Percentiles rank a stretch among this genome's conserved stretches.
Conservation (phyloP, 1,140 invertebrate genomes). For the Antheraea pernyi region DNA sequence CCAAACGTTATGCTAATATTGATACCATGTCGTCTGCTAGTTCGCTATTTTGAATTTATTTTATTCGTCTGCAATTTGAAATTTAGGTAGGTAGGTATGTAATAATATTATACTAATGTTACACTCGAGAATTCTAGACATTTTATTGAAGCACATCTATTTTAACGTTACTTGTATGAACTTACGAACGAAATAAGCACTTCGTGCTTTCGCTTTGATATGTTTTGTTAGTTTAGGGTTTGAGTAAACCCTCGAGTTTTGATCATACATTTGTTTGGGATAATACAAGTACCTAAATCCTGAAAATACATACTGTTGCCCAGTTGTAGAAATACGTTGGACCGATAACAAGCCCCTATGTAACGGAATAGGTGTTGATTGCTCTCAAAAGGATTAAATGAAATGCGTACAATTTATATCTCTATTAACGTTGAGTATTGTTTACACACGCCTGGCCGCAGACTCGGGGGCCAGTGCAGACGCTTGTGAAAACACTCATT, state of each 20-base stretch:
- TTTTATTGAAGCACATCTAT: constrained; percentile 38
- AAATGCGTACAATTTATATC: constrained; percentile 72
- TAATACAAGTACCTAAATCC: constrained; percentile 35
- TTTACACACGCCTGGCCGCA: constrained; percentile 62
- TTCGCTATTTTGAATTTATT: constrained; percentile 53
- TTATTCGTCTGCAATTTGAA: constrained; percentile 57
- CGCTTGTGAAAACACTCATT: constrained; percentile 68
- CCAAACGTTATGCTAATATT: constrained; percentile 63
- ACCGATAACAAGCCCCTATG: constrained; percentile 48
- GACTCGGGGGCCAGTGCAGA: constrained; percentile 50
- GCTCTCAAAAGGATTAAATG: constrained; percentile 67
- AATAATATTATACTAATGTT: constrained; percentile 46
- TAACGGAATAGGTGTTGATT: constrained; percentile 53
- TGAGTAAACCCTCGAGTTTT: constrained; percentile 35
- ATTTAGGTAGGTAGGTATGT: constrained; percentile 29
- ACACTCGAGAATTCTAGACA: constrained; percentile 37
- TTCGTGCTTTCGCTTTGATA: constrained; percentile 11
- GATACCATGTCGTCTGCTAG: constrained; percentile 49
- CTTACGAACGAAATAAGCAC: neutral
- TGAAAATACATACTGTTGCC: constrained; percentile 25
- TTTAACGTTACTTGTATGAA: constrained; percentile 26
- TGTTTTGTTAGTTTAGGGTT: constrained; percentile 37
- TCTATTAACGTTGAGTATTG: constrained; percentile 74
- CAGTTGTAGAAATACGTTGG: constrained; percentile 34
- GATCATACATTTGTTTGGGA: constrained; percentile 42